Percentiles rank a stretch among this genome's conserved stretches.
Conservation (phyloP, 2,888 invertebrate species). For the Hipparchia sbordonii region DNA sequence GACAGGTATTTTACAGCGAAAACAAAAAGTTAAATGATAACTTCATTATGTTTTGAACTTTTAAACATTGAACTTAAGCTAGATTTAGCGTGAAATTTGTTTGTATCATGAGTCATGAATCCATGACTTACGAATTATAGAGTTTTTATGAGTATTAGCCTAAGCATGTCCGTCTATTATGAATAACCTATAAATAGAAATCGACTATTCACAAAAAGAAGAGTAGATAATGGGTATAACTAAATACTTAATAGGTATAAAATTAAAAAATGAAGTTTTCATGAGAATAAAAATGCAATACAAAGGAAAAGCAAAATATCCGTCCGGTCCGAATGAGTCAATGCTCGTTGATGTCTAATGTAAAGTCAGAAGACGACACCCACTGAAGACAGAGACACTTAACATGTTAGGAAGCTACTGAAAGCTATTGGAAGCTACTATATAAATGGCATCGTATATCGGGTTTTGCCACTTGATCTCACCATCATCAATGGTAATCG, state of each 20-base stretch:
- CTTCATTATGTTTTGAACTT: not conserved
- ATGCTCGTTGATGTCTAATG: slow-evolving; percentile 4
- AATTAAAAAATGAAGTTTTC: not conserved
- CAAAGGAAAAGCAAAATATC: not conserved
- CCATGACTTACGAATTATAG: slow-evolving; percentile 20
- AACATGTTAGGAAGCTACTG: slow-evolving; percentile 1
- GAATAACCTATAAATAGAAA: slow-evolving; percentile 20
- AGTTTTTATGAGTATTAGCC: slow-evolving; percentile 11
- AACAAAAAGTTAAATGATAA: not conserved
- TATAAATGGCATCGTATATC: slow-evolving; percentile 13
- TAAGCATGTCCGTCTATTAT: slow-evolving; percentile 15
- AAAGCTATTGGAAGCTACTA: not conserved
- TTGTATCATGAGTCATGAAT: slow-evolving; percentile 10
- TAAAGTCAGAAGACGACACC: slow-evolving; percentile 35
- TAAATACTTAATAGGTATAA: not conserved
- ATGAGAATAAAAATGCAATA: not conserved
- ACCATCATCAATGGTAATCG: slow-evolving; percentile 16
- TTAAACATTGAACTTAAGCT: slow-evolving; percentile 6
- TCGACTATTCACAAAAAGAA: slow-evolving; percentile 12
- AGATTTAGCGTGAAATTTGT: slow-evolving; percentile 16
- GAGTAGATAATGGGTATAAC: not conserved
- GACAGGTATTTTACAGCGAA: not conserved
- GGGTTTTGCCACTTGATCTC: slow-evolving; percentile 3
- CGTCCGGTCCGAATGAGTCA: not conserved
- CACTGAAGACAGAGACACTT: slow-evolving; percentile 9